phyloP scores from a whole-genome alignment of 2,113 vertebrate species.

The Plestiodon gilberti region DNA sequence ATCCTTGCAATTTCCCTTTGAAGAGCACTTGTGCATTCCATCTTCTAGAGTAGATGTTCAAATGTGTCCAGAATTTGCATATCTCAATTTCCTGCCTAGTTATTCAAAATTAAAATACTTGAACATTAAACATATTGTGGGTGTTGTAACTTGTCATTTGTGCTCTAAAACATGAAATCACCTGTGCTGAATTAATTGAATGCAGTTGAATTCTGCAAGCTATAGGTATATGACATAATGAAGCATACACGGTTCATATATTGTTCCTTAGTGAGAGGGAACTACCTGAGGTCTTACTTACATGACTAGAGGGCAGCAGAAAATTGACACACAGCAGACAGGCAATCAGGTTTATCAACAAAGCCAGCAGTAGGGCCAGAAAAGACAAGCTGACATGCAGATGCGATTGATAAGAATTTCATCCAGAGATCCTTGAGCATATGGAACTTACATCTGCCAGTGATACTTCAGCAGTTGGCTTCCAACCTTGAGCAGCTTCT shows the following conservation, averaged over 20 bases:
- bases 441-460: slow-evolving; percentile 74
- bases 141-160: slow-evolving; percentile 34
- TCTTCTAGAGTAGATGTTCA: slow-evolving; percentile 18
- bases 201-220: slow-evolving; percentile 43
- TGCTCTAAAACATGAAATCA: slow-evolving; percentile 40
- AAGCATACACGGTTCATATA: slow-evolving; percentile 24
- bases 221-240: slow-evolving; percentile 24
- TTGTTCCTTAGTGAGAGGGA: slow-evolving; percentile 39
- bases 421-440: slow-evolving; percentile 60
- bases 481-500: slow-evolving; percentile 62
- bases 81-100: slow-evolving; percentile 9
- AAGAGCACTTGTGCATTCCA: slow-evolving; percentile 17
- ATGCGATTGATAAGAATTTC: slow-evolving; percentile 63
- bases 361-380: slow-evolving; percentile 53
- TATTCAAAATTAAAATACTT: slow-evolving; percentile 39
- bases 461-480: slow-evolving; percentile 64
- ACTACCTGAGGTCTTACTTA: slow-evolving; percentile 32
- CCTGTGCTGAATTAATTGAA: slow-evolving; percentile 30
- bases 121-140: slow-evolving; percentile 46
- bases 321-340: slow-evolving; percentile 55
- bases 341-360: slow-evolving; percentile 58
- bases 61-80: slow-evolving; percentile 24
- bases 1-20: slow-evolving; percentile 23
- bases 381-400: slow-evolving; percentile 71
- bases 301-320: slow-evolving; percentile 32